Evolutionary conservation across 2,113 vertebrate genomes (phyloP).

Genomic region (Bostrychus sinensis): DNA sequence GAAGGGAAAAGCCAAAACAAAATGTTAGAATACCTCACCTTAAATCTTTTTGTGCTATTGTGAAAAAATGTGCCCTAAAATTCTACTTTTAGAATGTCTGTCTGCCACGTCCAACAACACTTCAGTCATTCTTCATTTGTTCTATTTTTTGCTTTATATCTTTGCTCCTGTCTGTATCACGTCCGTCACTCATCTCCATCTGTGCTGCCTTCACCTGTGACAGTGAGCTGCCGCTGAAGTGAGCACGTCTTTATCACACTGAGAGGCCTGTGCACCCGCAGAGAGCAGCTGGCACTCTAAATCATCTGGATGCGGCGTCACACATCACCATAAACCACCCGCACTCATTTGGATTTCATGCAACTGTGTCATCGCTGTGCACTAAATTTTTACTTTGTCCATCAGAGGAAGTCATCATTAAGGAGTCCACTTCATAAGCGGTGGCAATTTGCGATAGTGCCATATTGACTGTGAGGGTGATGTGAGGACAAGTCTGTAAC

Average conservation of each 20-base stretch:
- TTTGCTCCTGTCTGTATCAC: slow-evolving; percentile 1
- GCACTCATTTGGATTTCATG: slow-evolving; percentile 6
- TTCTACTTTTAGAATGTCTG: no score
- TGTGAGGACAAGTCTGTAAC: not conserved
- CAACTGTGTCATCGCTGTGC: not conserved
- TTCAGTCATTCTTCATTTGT: slow-evolving; percentile 20
- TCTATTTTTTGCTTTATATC: slow-evolving; percentile 2
- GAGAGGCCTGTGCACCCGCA: not conserved
- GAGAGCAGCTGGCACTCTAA: slow-evolving; percentile 7
- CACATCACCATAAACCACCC: slow-evolving; percentile 12
- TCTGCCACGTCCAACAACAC: no score
- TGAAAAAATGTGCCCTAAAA: no score
- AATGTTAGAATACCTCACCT: no score
- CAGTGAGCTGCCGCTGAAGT: slow-evolving; percentile 9
- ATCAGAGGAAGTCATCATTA: not conserved
- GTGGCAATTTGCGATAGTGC: no score
- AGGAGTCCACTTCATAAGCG: not conserved
- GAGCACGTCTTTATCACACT: slow-evolving; percentile 10
- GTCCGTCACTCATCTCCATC: slow-evolving; percentile 22
- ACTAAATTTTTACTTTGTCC: slow-evolving; percentile 2
- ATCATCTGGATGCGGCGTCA: slow-evolving; percentile 6
- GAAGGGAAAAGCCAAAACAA: no score
- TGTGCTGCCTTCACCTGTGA: slow-evolving; percentile 5
- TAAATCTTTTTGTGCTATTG: no score
- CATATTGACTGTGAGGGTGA: not conserved